Evolutionary conservation across 2,113 vertebrate genomes (phyloP).

Genomic region (Terrapene triunguis): DNA sequence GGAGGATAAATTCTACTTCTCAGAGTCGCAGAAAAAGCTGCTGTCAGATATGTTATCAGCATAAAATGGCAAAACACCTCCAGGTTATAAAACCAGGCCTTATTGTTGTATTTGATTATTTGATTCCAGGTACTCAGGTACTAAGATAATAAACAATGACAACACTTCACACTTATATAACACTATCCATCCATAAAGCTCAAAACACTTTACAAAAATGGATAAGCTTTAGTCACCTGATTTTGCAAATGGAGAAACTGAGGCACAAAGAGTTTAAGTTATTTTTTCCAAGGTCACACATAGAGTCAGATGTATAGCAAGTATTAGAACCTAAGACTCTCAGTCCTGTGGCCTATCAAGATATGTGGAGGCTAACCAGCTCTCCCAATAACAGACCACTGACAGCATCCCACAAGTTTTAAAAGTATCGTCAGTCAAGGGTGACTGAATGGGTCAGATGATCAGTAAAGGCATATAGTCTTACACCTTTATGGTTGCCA

Average conservation of each 20-base stretch:
- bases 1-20: background rate
- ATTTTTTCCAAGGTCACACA: background rate
- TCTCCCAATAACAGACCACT: background rate
- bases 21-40: background rate
- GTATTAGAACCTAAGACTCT: background rate
- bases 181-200: background rate
- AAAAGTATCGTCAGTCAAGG: background rate
- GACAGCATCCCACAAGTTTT: background rate
- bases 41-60: slow-evolving; percentile 17
- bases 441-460: background rate
- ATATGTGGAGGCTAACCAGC: background rate
- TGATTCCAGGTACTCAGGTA: background rate
- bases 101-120: background rate
- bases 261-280: background rate
- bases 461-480: background rate
- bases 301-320: background rate
- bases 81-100: background rate
- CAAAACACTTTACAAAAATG: background rate
- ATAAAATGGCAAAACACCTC: background rate
- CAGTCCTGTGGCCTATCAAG: fast-evolving
- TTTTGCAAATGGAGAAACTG: background rate
- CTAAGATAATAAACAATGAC: background rate
- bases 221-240: background rate
- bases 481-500: background rate
- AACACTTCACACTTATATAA: background rate